Evolutionary conservation across 2,888 invertebrate species (phyloP).

Genomic region (Xestia rhomboidea): DNA sequence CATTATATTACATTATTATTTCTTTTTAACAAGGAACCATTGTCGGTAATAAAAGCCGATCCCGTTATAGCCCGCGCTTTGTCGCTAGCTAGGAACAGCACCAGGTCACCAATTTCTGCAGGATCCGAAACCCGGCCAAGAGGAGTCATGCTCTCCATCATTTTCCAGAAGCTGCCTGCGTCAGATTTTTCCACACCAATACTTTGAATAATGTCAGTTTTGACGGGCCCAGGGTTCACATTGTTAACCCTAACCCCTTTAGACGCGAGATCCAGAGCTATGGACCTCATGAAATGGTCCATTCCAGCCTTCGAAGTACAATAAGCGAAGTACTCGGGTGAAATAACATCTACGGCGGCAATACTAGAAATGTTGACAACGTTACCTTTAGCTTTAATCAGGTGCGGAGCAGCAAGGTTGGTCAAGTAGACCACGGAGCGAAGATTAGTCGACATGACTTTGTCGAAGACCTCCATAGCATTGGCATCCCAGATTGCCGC

Average conservation of each 20-base stretch:
- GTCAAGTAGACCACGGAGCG: slow-evolving; percentile 67
- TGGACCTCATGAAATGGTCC: slow-evolving; percentile 96
- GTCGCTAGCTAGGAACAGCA: slow-evolving; percentile 69
- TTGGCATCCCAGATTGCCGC: slow-evolving; percentile 60
- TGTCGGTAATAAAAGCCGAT: slow-evolving; percentile 76
- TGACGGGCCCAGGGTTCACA: slow-evolving; percentile 96
- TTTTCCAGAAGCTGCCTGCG: slow-evolving; percentile 88
- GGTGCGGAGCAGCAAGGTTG: slow-evolving; percentile 65
- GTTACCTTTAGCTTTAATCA: slow-evolving; percentile 71
- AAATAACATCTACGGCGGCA: slow-evolving; percentile 43
- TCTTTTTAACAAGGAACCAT: slow-evolving; percentile 57
- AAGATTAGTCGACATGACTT: slow-evolving; percentile 68
- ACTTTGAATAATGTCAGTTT: slow-evolving; percentile 72
- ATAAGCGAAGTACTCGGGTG: slow-evolving; percentile 58
- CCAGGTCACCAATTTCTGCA: slow-evolving; percentile 69
- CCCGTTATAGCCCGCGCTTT: slow-evolving; percentile 94
- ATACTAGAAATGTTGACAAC: slow-evolving; percentile 73
- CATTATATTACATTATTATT: background rate
- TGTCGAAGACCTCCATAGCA: slow-evolving; percentile 66
- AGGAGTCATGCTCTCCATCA: slow-evolving; percentile 94
- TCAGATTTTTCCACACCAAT: slow-evolving; percentile 73
- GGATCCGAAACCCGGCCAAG: slow-evolving; percentile 93
- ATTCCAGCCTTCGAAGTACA: slow-evolving; percentile 80
- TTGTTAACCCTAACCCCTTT: slow-evolving; percentile 95
- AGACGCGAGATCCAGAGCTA: slow-evolving; percentile 94